A percentile compares a stretch with the other conserved stretches of the same genome.
Evolutionary conservation across 2,113 vertebrate genomes (phyloP).

Genomic region (Prolemur simus): DNA sequence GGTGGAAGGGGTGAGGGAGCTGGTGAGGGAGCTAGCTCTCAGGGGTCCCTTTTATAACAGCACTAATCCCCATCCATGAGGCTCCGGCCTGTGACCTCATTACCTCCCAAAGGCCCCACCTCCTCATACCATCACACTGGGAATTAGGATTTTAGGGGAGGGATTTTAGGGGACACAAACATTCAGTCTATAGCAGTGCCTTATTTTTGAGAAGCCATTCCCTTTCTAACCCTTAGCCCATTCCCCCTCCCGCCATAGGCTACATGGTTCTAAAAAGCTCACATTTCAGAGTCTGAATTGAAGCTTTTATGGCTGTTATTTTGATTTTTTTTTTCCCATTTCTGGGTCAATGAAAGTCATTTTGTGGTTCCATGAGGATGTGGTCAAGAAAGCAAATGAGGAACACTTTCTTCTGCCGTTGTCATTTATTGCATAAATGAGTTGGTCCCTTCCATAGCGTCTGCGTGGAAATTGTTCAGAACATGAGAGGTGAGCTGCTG

Average conservation of each 20-base stretch:
- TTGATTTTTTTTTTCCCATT: neutral
- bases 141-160: neutral
- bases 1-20: neutral
- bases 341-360: neutral
- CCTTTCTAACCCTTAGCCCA: neutral
- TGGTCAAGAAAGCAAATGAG: neutral
- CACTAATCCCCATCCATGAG: neutral
- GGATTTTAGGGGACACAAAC: neutral
- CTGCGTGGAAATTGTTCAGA: neutral
- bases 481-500: rapidly evolving
- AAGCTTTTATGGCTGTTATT: neutral
- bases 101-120: neutral
- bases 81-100: neutral
- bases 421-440: no score
- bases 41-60: neutral
- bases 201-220: neutral
- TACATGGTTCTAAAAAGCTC: neutral
- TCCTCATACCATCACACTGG: neutral
- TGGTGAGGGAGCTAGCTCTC: no score
- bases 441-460: neutral
- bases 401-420: neutral
- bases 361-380: neutral
- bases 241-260: neutral
- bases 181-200: neutral
- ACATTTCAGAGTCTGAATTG: neutral